Evolutionary conservation across 2,888 invertebrate species (phyloP).

Genomic region (Stratiomys singularior): DNA sequence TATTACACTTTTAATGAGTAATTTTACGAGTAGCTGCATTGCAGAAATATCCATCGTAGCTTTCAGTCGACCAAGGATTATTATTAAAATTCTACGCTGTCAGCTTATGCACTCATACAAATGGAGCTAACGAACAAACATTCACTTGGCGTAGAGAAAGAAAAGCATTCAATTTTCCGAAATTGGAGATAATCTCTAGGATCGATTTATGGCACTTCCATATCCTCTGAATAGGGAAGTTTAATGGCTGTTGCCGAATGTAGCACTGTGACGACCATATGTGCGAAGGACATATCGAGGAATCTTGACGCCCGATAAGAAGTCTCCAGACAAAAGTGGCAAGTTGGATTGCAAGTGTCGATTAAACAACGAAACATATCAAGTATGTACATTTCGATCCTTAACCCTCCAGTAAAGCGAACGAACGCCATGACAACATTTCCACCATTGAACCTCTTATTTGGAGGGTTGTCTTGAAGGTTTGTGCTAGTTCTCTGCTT

Average conservation of each 20-base stretch:
- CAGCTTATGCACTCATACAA: slow-evolving; percentile 16
- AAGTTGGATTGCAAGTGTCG: slow-evolving; percentile 30
- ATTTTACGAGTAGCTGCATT: slow-evolving; percentile 18
- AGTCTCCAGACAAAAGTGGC: slow-evolving; percentile 27
- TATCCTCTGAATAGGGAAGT: slow-evolving; percentile 23
- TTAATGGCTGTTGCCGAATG: slow-evolving; percentile 28
- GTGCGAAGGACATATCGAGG: slow-evolving; percentile 7
- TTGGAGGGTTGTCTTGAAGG: no score
- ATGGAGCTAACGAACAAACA: neutral
- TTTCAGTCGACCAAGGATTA: neutral
- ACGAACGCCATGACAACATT: no score
- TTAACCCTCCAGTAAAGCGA: no score
- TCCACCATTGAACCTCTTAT: no score
- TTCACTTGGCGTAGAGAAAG: neutral
- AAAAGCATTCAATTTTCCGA: slow-evolving; percentile 31
- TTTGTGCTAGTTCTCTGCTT: no score
- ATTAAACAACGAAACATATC: neutral
- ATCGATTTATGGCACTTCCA: slow-evolving; percentile 38
- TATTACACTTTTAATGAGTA: slow-evolving; percentile 28
- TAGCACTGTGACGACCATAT: slow-evolving; percentile 13
- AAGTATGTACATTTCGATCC: no score
- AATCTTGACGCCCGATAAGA: slow-evolving; percentile 41
- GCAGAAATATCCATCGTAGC: neutral
- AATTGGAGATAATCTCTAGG: slow-evolving; percentile 34
- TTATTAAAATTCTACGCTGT: slow-evolving; percentile 21